Evolutionary conservation across 2,113 vertebrate genomes (phyloP), one percentile per base, ranked within the genome.

Genomic region (Petroica traversi): DNA sequence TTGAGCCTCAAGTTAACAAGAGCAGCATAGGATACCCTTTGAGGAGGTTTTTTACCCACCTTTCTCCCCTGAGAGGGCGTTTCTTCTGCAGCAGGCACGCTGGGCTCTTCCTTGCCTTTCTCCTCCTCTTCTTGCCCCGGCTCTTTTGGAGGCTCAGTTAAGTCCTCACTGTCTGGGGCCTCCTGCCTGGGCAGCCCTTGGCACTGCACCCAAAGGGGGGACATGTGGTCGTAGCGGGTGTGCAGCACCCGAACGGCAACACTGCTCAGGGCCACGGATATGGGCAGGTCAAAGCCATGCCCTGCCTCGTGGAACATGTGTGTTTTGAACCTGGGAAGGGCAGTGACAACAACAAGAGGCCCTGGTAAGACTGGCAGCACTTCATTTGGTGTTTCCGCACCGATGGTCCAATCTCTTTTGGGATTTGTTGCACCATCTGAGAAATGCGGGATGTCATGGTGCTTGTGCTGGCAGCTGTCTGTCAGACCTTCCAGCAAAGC

Each of bases 221-320:
- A 98, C 18, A 99, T 12, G 12, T 99, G 99, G 78, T 99, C 99
- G 1, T 99, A 99, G 29, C 5, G 85, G 5, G 99, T 99, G 89
- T 99, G 98, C 8, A 99, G 95, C 77, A 99, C 88, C 8, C 98
- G 97, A 6, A 99, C 41, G 0, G 98, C 98, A 1, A 99, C 61
- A 9, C 97, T 89, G 54, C 98, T 98, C 63, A 96, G n/a, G 24
- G 98, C 98, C 95, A 99, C 94, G 4, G 98, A 93, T 85, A 97
- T 98, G 25, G 99, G 99, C 79, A 99, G 97, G 49, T 98, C 97
- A 91, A 99, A 99, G 36, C 97, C 97, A 5, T 95, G 67, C 54
- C 84, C 31, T 7, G 89, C 97, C 17, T 97, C 97, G 11, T 93
- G 57, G 79, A 99, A 99, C 55, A 72, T 18, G 6, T 98, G 94